Conservation (phyloP, 2,888 invertebrate genomes). For the Cryptocephalus primarius region DNA sequence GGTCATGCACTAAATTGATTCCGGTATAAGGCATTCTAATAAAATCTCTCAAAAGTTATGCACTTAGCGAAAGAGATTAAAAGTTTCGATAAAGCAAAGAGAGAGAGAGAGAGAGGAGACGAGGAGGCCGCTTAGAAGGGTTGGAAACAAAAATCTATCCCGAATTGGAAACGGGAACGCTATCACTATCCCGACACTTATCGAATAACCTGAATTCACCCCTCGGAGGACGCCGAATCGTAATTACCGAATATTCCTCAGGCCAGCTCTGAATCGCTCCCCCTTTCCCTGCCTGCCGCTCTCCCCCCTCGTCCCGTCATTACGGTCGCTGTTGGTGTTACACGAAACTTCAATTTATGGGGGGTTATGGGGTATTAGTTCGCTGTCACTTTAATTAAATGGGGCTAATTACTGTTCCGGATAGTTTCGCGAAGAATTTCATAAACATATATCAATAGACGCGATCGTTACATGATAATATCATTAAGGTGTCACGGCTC, state of each 20-base stretch:
- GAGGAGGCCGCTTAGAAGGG: neutral
- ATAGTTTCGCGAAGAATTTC: slow-evolving; percentile 36
- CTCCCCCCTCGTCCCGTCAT: neutral
- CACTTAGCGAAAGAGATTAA: slow-evolving; percentile 26
- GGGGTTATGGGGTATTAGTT: slow-evolving; percentile 32
- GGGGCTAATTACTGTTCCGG: slow-evolving; percentile 34
- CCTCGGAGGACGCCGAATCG: too few relatives aligned
- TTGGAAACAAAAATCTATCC: neutral
- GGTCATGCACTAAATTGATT: slow-evolving; percentile 25
- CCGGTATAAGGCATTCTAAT: slow-evolving; percentile 22
- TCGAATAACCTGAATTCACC: too few relatives aligned
- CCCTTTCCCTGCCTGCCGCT: neutral
- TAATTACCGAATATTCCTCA: too few relatives aligned
- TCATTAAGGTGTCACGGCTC: slow-evolving; percentile 14
- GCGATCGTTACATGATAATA: slow-evolving; percentile 18
- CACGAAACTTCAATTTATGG: slow-evolving; percentile 38
- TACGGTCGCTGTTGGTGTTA: slow-evolving; percentile 13
- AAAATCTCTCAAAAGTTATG: slow-evolving; percentile 23
- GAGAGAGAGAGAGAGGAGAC: neutral
- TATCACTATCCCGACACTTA: too few relatives aligned
- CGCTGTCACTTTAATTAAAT: slow-evolving; percentile 37
- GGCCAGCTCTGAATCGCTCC: too few relatives aligned
- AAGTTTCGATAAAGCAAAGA: slow-evolving; percentile 20
- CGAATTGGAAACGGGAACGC: too few relatives aligned
- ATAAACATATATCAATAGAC: slow-evolving; percentile 28